These are phyloP conservation scores for Panulirus ornatus DNA, from an alignment of 1,140 invertebrate species.

Conservation along the genomic window DNA sequence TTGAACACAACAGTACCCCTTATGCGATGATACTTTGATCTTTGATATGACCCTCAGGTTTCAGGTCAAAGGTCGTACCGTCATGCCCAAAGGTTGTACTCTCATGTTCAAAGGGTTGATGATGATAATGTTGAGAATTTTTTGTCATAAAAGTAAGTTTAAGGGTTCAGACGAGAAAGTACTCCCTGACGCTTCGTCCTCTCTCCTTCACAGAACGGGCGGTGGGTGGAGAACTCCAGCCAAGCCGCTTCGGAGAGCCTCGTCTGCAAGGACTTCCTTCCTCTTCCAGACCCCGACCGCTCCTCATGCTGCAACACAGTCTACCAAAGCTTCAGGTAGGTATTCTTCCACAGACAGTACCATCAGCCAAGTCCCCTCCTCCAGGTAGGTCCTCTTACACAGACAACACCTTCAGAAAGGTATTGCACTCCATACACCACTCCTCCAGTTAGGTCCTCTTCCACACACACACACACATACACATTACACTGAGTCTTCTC, in stretches of 20 bases:
- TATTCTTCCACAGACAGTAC: neutral
- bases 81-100: too few species aligned
- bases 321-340: conserved; percentile 43
- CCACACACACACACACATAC: too few species aligned
- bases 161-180: too few species aligned
- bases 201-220: conserved; percentile 10
- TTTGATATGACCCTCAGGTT: too few species aligned
- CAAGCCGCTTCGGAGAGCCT: neutral
- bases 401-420: too few species aligned
- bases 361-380: neutral
- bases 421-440: neutral
- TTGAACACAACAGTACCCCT: too few species aligned
- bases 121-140: too few species aligned
- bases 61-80: too few species aligned
- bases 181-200: neutral
- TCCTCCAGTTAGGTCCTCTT: neutral
- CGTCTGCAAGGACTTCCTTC: conserved; percentile 33
- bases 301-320: conserved; percentile 18
- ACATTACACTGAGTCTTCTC: too few species aligned
- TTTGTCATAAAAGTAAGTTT: too few species aligned
- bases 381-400: neutral
- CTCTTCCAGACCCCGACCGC: conserved; percentile 9
- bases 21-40: too few species aligned
- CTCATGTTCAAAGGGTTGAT: too few species aligned
- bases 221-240: conserved; percentile 33